Percentiles rank a stretch among this genome's conserved stretches.
Conservation (phyloP, 2,797 vertebrate species). For the Esox masquinongy region DNA sequence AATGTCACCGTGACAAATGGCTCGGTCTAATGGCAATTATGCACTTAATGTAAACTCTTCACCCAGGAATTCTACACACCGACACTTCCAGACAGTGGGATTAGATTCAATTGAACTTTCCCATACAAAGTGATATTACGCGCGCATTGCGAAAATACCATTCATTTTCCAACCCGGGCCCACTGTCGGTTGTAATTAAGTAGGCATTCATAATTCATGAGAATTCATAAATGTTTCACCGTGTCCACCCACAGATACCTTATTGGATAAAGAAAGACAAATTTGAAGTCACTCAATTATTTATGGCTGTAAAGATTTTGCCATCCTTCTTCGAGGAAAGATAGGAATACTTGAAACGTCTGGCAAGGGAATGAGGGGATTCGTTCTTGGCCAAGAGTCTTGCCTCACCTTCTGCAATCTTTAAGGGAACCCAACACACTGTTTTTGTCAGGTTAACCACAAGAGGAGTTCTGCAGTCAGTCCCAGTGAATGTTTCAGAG, state of each 20-base stretch:
- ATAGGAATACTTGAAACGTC: slow-evolving; percentile 17
- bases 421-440: neutral
- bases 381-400: slow-evolving; percentile 40
- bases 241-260: slow-evolving; percentile 59
- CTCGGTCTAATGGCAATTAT: slow-evolving; percentile 57
- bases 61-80: slow-evolving; percentile 50
- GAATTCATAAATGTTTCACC: slow-evolving; percentile 68
- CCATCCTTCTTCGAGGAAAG: slow-evolving; percentile 29
- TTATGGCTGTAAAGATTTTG: slow-evolving; percentile 68
- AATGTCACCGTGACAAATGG: slow-evolving; percentile 63
- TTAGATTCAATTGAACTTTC: slow-evolving; percentile 70
- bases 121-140: slow-evolving; percentile 66
- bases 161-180: slow-evolving; percentile 65
- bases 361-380: slow-evolving; percentile 37
- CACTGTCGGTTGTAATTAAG: slow-evolving; percentile 70
- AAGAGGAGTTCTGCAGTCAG: slow-evolving; percentile 7
- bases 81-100: slow-evolving; percentile 61
- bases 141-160: slow-evolving; percentile 71
- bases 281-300: slow-evolving; percentile 75
- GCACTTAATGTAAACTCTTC: slow-evolving; percentile 58
- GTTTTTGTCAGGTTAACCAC: neutral
- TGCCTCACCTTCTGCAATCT: slow-evolving; percentile 26
- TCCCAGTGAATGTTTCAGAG: slow-evolving; percentile 6
- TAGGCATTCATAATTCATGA: slow-evolving; percentile 74
- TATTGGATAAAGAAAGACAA: slow-evolving; percentile 75